Evolutionary conservation across 2,888 invertebrate species (phyloP), one percentile per base, ranked within the genome.

Genomic region (Erebia palarica): DNA sequence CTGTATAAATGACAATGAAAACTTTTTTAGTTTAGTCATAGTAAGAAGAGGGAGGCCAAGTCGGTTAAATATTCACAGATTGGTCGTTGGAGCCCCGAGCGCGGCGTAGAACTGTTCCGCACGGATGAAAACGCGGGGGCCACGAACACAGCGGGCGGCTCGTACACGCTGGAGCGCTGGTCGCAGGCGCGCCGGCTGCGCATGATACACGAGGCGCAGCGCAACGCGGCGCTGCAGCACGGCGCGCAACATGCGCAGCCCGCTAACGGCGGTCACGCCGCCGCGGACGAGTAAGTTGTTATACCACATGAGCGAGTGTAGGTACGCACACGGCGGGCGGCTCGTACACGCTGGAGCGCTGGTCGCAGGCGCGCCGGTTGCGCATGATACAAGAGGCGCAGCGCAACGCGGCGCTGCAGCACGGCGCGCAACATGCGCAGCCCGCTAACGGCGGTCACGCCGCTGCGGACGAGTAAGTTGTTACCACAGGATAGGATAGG

Each of bases 321-420:
- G 10, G 47, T 47, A 10, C 44, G 3, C n/a, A 16, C 87, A 78
- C 65, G 78, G 70, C 80, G 74, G 47, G 80, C 75, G 88, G 89
- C 51, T 87, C 91, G 57, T 91, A 89, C 84, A 86, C 90, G 74
- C 85, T 92, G 84, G 92, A 93, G 88, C 92, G 92, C 70, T 90
- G 90, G 90, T 88, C 87, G 75, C 91, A 90, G 84, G 90, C 89
- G 78, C 88, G 91, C 53, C 90, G 92, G 1, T 82, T 92, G 79
- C 91, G 91, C 80, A 89, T 92, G 91, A 93, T 93, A 66, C 88
- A 88, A 68, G 90, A 91, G 81, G 92, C 92, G 69, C 90, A 91
- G 79, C 87, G 90, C 65, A 84, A 76, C 77, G 86, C 88, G 59
- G 85, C 84, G 79, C 83, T 21, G 70, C 71, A 16, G 47, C 68